Percentiles rank a stretch among this genome's conserved stretches.
Evolutionary conservation across 1,140 invertebrate genomes (phyloP).

Genomic region (Procambarus virginalis): DNA sequence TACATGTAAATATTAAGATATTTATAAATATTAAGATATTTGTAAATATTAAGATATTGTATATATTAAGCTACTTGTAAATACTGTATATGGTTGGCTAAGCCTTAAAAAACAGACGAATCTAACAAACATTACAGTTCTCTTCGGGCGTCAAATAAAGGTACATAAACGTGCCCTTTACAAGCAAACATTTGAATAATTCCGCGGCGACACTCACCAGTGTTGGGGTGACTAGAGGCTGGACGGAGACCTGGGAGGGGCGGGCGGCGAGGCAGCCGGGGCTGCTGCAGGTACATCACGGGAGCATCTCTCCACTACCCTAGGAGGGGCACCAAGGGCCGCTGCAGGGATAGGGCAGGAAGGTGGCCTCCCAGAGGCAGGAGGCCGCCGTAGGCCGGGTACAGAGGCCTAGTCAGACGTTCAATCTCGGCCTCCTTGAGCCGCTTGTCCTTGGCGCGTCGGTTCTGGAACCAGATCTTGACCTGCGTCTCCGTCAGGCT

Average conservation of each 20-base stretch:
- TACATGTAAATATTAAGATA: too few species aligned
- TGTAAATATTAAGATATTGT: too few species aligned
- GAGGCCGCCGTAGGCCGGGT: slow-evolving; percentile 28
- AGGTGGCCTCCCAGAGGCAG: slow-evolving; percentile 29
- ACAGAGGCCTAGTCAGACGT: slow-evolving; percentile 12
- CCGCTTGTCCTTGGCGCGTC: slow-evolving; percentile 44
- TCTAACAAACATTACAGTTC: too few species aligned
- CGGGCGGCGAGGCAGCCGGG: background rate
- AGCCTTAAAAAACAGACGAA: too few species aligned
- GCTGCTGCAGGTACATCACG: background rate
- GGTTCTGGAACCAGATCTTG: slow-evolving; percentile 51
- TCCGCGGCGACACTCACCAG: background rate
- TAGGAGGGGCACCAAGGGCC: slow-evolving; percentile 41
- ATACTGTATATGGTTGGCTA: too few species aligned
- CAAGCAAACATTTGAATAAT: too few species aligned
- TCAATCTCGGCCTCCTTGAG: slow-evolving; percentile 42
- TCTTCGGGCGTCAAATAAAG: too few species aligned
- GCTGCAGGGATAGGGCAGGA: slow-evolving; percentile 24
- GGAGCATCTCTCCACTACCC: background rate
- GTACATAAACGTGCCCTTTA: too few species aligned
- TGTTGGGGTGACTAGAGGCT: slow-evolving; percentile 20
- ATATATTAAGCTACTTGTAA: too few species aligned
- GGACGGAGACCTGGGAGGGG: slow-evolving; percentile 1
- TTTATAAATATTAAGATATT: too few species aligned
- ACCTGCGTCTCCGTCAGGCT: slow-evolving; percentile 59